Evolutionary conservation across 2,797 vertebrate species (phyloP), one percentile per base, ranked within the genome.

Genomic region (Chelonia mydas): DNA sequence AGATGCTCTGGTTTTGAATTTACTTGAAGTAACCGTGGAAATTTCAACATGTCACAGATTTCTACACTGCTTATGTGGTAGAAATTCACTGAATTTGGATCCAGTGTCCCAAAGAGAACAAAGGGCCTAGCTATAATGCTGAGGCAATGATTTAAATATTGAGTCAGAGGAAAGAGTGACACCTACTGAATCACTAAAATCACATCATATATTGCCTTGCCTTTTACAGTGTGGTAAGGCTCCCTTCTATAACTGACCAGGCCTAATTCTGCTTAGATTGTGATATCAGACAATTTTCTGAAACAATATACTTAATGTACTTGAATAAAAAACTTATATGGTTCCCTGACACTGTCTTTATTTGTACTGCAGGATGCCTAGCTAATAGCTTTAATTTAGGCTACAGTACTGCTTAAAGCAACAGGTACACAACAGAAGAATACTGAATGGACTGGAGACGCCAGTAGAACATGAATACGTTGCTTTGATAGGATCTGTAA

Each of bases 391-490:
- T n/a, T 31, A 51, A 33, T 13, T 94, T 27, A 85, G 79, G 55
- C 53, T 57, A 0, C 17, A 79, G 3, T n/a, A 47, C 81, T 84
- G 28, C n/a, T 31, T 41, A 87, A 86, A 92, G 16, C 57, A n/a
- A 2, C 17, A 17, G 12, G 27, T 27, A 2, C 19, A 12, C 2
- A 25, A 37, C 28, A 85, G 68, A 0, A 0, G 15, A 17, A 53
- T 79, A 53, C 23, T 61, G 77, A 84, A 28, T 1, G 47, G 57
- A 5, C 23, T 80, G 65, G 21, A 82, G 85, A 90, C 2, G 5
- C 0, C 2, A 88, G 47, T 5, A 61, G 16, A 65, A 19, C 21
- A 31, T 59, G 19, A 27, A 25, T 45, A 49, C 15, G 55, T 37
- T 15, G 5, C 23, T 88, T 61, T 25, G 78, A 16, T 0, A 90